Evolutionary conservation across 2,888 invertebrate genomes (phyloP).

Genomic region (Harpalus rufipes): DNA sequence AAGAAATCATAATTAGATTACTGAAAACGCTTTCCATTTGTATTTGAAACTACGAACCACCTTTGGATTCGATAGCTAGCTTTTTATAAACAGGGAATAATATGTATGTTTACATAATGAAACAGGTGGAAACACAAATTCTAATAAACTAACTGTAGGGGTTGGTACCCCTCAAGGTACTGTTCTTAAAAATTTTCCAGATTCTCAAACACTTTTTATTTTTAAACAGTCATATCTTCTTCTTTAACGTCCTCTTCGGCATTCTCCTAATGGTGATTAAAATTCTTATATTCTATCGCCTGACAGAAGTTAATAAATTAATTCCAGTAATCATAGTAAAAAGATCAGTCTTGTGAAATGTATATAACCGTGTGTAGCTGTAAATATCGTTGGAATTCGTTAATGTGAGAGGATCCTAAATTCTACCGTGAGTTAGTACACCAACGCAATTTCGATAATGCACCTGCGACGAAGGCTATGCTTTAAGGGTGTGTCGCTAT

Average conservation of each 20-base stretch:
- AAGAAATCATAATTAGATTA: too few species aligned
- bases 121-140: too few species aligned
- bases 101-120: too few species aligned
- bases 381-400: slow-evolving; percentile 46
- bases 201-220: neutral
- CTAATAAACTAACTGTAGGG: too few species aligned
- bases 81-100: too few species aligned
- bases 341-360: slow-evolving; percentile 46
- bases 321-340: slow-evolving; percentile 49
- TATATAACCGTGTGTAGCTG: slow-evolving; percentile 31
- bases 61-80: too few species aligned
- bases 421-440: slow-evolving; percentile 47
- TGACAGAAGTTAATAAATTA: slow-evolving; percentile 45
- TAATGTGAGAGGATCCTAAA: slow-evolving; percentile 52
- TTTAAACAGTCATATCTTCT: neutral
- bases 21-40: too few species aligned
- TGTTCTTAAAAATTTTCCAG: neutral
- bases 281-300: slow-evolving; percentile 49
- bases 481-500: neutral
- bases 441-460: slow-evolving; percentile 60
- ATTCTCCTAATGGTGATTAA: slow-evolving; percentile 22
- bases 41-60: too few species aligned
- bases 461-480: slow-evolving; percentile 24
- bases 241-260: neutral
- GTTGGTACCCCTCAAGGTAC: too few species aligned